phyloP scores from a whole-genome alignment of 2,113 vertebrate genomes.

The Strigops habroptila region DNA sequence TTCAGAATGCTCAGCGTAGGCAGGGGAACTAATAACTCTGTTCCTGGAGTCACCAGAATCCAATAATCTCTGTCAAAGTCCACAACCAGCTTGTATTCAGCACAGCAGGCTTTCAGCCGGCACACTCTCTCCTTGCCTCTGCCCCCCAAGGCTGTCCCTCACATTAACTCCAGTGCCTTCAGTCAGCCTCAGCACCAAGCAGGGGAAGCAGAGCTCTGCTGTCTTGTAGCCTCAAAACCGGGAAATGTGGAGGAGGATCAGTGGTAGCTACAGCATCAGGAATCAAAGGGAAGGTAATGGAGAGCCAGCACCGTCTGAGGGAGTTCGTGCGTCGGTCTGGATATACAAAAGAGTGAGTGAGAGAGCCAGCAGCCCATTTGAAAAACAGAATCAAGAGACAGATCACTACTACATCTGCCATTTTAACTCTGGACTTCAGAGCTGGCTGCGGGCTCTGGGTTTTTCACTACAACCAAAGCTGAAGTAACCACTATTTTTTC shows the following conservation, averaged over 20 bases:
- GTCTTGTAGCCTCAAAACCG: background rate
- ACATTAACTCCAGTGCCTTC: background rate
- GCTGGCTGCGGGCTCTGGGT: constrained; percentile 5
- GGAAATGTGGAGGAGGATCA: constrained; percentile 26
- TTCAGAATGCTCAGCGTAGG: background rate
- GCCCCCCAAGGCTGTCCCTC: background rate
- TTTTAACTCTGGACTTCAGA: constrained; percentile 34
- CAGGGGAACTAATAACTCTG: background rate
- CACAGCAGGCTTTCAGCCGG: background rate
- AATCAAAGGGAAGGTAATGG: background rate
- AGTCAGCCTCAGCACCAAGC: background rate
- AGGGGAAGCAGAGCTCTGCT: background rate
- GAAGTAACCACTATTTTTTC: constrained; percentile 53
- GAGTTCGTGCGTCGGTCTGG: background rate
- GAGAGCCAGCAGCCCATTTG: background rate
- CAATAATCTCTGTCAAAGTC: background rate
- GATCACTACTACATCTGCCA: constrained; percentile 5
- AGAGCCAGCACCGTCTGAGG: background rate
- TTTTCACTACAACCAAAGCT: constrained; percentile 61
- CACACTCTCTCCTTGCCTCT: background rate
- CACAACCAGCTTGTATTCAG: background rate
- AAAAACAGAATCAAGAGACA: background rate
- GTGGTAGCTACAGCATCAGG: background rate
- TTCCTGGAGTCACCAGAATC: constrained; percentile 14
- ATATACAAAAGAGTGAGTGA: background rate